phyloP scores from a whole-genome alignment of 2,888 invertebrate species.

The Sceliomorpha sp. region DNA sequence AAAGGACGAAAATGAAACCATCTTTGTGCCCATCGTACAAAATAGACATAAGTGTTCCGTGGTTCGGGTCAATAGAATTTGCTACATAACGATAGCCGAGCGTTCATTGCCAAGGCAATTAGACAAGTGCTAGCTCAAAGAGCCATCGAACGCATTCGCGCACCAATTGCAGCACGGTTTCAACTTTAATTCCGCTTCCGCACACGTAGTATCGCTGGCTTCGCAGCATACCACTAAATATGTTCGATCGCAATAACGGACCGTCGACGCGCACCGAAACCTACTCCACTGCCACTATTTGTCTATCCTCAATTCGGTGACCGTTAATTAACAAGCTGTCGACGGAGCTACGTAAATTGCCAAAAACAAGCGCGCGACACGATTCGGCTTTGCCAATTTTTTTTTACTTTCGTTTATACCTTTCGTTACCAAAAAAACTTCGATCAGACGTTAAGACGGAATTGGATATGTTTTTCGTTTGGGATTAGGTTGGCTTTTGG shows the following conservation, averaged over 20 bases:
- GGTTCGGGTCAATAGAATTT: conserved; percentile 50
- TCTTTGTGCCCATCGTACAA: no score
- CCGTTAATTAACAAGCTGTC: conserved; percentile 62
- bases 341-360: conserved; percentile 39
- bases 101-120: conserved; percentile 57
- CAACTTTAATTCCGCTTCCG: conserved; percentile 54
- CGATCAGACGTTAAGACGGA: no score
- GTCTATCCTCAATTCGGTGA: conserved; percentile 58
- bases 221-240: conserved; percentile 51
- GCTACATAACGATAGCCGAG: conserved; percentile 25
- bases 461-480: no score
- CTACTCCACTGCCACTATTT: conserved; percentile 50
- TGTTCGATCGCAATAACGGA: conserved; percentile 57
- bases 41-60: conserved; percentile 47
- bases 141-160: conserved; percentile 55
- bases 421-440: not conserved
- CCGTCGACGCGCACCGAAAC: conserved; percentile 34
- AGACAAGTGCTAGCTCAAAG: conserved; percentile 58
- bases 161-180: conserved; percentile 49
- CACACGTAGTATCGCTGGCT: conserved; percentile 48
- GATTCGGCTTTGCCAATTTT: conserved; percentile 13
- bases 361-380: conserved; percentile 31
- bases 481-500: no score
- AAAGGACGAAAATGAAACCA: no score
- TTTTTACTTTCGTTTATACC: conserved; percentile 18